Evolutionary conservation across 2,113 vertebrate species (phyloP).

Genomic region (Prunella himalayana): DNA sequence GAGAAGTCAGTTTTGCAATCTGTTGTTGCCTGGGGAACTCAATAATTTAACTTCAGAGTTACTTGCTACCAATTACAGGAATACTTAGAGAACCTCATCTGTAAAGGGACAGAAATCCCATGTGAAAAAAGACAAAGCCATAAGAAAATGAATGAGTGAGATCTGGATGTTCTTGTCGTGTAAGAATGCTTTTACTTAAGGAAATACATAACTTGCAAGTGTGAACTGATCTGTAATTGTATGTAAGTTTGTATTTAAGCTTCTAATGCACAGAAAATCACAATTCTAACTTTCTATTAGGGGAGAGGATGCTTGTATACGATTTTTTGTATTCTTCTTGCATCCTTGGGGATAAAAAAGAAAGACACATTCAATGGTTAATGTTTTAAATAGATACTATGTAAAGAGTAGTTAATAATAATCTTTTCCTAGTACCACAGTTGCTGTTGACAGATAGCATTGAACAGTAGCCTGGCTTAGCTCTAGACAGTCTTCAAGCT

Average conservation of each 20-base stretch:
- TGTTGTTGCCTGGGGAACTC: not conserved
- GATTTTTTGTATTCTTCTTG: not conserved
- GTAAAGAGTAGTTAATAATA: not conserved
- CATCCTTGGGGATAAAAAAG: not conserved
- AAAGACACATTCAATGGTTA: not conserved
- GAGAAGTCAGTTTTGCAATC: not conserved
- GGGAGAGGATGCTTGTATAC: not conserved
- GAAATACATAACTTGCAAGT: not conserved
- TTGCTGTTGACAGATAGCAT: not conserved
- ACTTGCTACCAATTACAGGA: not conserved
- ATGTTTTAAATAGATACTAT: not conserved
- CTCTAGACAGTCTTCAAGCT: not conserved
- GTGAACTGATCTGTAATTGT: not conserved
- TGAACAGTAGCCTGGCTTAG: not conserved
- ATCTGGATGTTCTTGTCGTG: not conserved
- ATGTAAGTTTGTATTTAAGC: not conserved
- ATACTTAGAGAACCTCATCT: not conserved
- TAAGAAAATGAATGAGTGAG: not conserved
- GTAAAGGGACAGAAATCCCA: not conserved
- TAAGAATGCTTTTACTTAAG: not conserved
- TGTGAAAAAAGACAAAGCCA: not conserved
- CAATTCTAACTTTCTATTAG: not conserved
- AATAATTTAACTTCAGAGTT: not conserved
- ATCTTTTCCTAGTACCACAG: not conserved
- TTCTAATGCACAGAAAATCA: not conserved